phyloP scores from a whole-genome alignment of 2,113 vertebrate species.

The Leptosomus discolor region DNA sequence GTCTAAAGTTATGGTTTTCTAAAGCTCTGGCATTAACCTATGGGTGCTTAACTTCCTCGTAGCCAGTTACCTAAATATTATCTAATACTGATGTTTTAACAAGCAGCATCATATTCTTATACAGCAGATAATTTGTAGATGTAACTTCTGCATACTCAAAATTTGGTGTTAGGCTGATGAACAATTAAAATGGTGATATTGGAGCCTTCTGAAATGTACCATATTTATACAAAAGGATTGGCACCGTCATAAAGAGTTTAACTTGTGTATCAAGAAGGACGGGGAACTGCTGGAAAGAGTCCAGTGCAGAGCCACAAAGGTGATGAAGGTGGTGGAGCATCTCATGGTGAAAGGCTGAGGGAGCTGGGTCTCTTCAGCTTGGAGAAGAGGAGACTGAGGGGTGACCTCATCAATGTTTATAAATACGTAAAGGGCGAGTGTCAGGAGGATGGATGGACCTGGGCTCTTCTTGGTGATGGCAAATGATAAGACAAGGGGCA shows the following conservation, averaged over 20 bases:
- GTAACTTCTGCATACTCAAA: not conserved
- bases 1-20: not conserved
- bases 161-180: not conserved
- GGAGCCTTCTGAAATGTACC: not conserved
- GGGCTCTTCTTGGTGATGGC: no score
- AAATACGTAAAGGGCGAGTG: no score
- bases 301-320: no score
- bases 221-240: not conserved
- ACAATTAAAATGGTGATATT: not conserved
- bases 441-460: no score
- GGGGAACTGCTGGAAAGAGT: no score
- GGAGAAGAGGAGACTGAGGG: no score
- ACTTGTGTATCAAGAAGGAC: no score
- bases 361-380: no score
- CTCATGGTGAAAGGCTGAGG: no score
- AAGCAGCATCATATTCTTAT: not conserved
- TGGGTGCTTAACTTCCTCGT: not conserved
- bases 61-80: not conserved
- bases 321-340: no score
- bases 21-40: not conserved
- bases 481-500: no score
- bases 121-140: not conserved
- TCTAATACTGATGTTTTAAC: not conserved
- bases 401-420: no score
- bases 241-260: not conserved